Percentiles rank a stretch among this genome's conserved stretches.
Evolutionary conservation across 1,140 invertebrate genomes (phyloP).

Genomic region (Archivesica marissinica): DNA sequence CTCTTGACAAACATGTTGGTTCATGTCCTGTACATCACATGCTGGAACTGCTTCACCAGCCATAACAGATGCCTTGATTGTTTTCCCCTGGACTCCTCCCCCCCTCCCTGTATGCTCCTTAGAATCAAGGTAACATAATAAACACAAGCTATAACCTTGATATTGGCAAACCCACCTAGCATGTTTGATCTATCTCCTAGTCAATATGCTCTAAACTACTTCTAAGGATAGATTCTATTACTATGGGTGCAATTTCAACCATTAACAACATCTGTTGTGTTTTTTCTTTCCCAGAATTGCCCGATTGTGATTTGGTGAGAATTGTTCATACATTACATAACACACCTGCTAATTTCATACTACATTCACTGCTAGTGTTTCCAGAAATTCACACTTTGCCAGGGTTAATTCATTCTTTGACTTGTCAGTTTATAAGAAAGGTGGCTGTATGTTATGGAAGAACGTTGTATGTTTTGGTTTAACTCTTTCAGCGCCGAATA

Average conservation of each 20-base stretch:
- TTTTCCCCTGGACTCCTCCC: background rate
- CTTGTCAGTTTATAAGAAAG: no score
- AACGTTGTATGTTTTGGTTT: no score
- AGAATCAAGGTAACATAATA: background rate
- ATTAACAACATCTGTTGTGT: background rate
- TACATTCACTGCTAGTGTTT: background rate
- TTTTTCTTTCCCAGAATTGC: background rate
- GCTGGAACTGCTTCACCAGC: background rate
- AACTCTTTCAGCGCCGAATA: no score
- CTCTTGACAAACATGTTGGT: no score
- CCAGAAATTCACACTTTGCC: no score
- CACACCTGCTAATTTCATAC: background rate
- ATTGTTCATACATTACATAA: background rate
- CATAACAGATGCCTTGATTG: background rate
- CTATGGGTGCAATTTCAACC: conserved; percentile 2
- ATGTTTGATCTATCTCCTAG: conserved; percentile 15
- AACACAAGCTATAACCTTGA: background rate
- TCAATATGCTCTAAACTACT: background rate
- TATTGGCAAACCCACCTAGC: background rate
- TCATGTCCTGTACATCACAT: no score
- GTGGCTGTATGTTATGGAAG: no score
- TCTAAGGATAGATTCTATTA: background rate
- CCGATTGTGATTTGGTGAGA: conserved; percentile 10
- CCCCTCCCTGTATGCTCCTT: background rate
- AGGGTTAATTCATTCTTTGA: no score